Evolutionary conservation across 2,113 vertebrate genomes (phyloP), one percentile per base, ranked within the genome.

Genomic region (Panthera uncia): DNA sequence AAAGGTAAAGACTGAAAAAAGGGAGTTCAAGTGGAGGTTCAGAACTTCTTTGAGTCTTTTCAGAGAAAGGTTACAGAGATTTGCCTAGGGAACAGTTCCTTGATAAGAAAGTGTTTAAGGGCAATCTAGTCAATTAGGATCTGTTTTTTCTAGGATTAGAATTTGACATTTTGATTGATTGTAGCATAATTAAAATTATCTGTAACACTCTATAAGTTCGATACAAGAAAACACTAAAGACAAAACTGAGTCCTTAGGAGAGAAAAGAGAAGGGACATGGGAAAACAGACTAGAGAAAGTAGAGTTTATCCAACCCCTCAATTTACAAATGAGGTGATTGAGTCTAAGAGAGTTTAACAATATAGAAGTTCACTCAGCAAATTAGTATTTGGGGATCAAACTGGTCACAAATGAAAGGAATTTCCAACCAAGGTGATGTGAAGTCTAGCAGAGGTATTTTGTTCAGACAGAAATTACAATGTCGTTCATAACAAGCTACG

Each of bases 101-200:
- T 48, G 84, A 95, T 96, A 98, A 90, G 31, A 90, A 78, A 86
- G 48, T 74, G 7, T 68, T 97, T 68, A 79, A 61, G 33, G 48
- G 41, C 15, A 94, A 95, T 95, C 36, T 86, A 48, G 66, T 92
- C n/a, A 33, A 78, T 93, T 79, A 85, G 66, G 89, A 78, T 92
- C 80, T 91, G 79, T 87, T 95, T 97, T 97, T 97, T 29, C 41
- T 96, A 92, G 96, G 82, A 95, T 84, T 86, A 83, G 68, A 89
- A 61, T 31, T 38, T 91, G 78, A 87, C 33, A 48, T 97, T 95
- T 95, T 94, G 57, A 61, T 61, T 94, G 55, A 96, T 96, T 90
- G 27, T 8, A 95, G 38, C 36, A 41, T 78, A 91, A 95, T 95
- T 98, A 85, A 93, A 94, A 86, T 96, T 55, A 89, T 95, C 84